A percentile compares a stretch with the other conserved stretches of the same genome.
Conservation (phyloP, 2,113 vertebrate species). For the Lophura nycthemera region DNA sequence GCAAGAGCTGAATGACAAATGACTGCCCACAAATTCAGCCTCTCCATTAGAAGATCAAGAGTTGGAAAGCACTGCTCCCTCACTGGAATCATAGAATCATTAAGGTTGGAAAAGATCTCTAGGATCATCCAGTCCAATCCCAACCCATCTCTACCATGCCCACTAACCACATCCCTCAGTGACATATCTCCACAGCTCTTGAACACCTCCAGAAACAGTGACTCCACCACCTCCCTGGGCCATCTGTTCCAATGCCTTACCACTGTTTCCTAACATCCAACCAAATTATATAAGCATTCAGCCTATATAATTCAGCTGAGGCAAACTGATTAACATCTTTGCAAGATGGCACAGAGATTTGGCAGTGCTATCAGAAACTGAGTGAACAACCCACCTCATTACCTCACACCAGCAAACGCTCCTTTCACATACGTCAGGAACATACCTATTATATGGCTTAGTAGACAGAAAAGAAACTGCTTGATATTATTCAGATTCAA, state of each 20-base stretch:
- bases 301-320: not conserved
- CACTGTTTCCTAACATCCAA: too few species aligned
- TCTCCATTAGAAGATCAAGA: not conserved
- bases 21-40: rapidly evolving
- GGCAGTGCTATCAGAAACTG: not conserved
- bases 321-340: rapidly evolving
- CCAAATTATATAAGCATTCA: not conserved
- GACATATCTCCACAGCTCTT: not conserved
- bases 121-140: not conserved
- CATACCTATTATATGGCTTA: not conserved
- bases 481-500: not conserved
- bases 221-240: not conserved
- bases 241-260: not conserved
- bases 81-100: not conserved
- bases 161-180: not conserved
- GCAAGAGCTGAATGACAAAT: not conserved
- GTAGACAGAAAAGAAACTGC: not conserved
- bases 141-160: too few species aligned
- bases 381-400: not conserved
- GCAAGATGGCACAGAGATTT: not conserved
- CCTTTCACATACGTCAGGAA: rapidly evolving
- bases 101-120: not conserved
- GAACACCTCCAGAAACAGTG: not conserved
- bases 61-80: not conserved
- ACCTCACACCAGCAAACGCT: rapidly evolving